Conservation (phyloP, 2,888 invertebrate genomes). For the Netelia melanura region DNA sequence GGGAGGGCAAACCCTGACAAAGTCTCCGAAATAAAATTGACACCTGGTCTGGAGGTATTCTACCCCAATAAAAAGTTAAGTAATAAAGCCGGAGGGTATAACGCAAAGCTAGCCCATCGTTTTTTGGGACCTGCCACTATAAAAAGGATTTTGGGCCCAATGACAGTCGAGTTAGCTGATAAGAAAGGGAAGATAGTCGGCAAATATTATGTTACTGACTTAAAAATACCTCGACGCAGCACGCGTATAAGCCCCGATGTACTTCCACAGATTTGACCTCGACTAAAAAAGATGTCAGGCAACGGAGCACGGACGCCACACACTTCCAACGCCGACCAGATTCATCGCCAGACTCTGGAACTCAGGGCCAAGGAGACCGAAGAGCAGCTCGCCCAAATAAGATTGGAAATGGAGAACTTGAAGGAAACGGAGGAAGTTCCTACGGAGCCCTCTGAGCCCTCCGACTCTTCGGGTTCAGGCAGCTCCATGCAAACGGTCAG, state of each 20-base stretch:
- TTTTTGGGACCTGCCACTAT: slow-evolving; percentile 51
- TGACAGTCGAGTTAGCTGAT: slow-evolving; percentile 50
- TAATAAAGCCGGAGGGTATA: slow-evolving; percentile 54
- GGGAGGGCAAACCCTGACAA: background rate
- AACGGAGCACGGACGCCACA: background rate
- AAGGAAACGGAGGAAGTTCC: background rate
- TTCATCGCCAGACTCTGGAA: background rate
- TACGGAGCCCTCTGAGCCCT: background rate
- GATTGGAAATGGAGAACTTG: background rate
- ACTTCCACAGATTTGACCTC: background rate
- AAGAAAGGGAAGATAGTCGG: slow-evolving; percentile 42
- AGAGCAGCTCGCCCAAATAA: background rate
- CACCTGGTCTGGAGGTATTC: background rate
- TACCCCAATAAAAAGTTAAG: slow-evolving; percentile 25
- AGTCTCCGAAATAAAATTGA: background rate
- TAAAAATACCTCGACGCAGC: slow-evolving; percentile 11
- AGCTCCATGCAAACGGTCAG: too few relatives aligned
- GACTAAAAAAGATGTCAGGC: background rate
- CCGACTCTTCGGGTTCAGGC: too few relatives aligned
- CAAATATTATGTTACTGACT: slow-evolving; percentile 45
- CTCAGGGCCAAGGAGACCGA: background rate
- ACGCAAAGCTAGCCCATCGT: slow-evolving; percentile 49
- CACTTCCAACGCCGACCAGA: background rate
- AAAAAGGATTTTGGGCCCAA: slow-evolving; percentile 51
- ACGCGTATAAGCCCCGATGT: background rate